Evolutionary conservation across 2,113 vertebrate species (phyloP), one percentile per base, ranked within the genome.

Genomic region (Trematocara stigmaticum): DNA sequence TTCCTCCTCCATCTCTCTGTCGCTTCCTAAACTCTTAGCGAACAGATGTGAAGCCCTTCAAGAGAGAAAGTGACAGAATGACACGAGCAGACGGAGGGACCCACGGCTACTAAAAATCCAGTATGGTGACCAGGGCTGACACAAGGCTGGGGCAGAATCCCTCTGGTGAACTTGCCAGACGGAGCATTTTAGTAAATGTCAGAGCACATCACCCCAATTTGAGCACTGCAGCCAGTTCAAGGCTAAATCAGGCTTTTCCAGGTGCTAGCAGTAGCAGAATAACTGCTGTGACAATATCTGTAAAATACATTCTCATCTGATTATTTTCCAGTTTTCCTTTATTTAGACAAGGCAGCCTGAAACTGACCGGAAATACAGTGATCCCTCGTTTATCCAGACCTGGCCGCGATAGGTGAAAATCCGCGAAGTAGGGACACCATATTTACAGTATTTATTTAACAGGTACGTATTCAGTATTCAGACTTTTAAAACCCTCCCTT

Each of bases 1-100:
- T 85, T 86, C 47, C 51, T 85, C 79, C 78, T 78, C 85, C 31
- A 84, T 92, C 90, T 64, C 47, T 66, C 31, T 23, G 47, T 78
- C 26, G 74, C 38, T 69, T 47, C 42, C 79, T 59, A 31, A 74
- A 87, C 51, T 83, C 84, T 88, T 81, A 83, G 79, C 29, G 83
- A 87, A 64, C 87, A 92, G 78, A 93, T 86, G 76, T 29, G 61
- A 83, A 47, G 59, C 35, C 82, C 69, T 91, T 59, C 8, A 4
- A 85, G 76, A 85, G 29, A 89, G 23, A 88, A 61, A 88, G 7
- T 81, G 85, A 87, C 87, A 84, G 53, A 71, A 40, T 88, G 84
- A 82, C 87, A 81, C 84, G n/a, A 78, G 9, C 15, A 74, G 83
- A 53, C 74, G 31, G 31, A 23, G 53, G 9, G 34, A 78, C 81